Evolutionary conservation across 2,888 invertebrate genomes (phyloP).

Genomic region (Eristalinus sepulchralis): DNA sequence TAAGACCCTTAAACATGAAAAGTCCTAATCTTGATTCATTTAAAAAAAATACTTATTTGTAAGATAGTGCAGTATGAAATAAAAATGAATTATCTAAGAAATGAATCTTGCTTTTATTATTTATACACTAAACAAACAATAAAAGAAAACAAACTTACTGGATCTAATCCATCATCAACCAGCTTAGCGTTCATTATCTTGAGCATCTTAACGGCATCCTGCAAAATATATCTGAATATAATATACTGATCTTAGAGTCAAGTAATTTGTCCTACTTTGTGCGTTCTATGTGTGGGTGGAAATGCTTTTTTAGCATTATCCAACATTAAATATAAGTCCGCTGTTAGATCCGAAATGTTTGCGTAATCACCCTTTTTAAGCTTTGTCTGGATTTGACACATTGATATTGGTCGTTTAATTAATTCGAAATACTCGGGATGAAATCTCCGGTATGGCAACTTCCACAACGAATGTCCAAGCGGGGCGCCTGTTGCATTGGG

Average conservation of each 20-base stretch:
- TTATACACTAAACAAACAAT: background rate
- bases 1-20: no score
- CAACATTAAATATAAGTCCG: conserved; percentile 97
- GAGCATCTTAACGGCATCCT: conserved; percentile 92
- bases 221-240: background rate
- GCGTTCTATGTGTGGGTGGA: conserved; percentile 89
- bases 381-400: conserved; percentile 94
- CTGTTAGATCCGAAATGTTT: conserved; percentile 93
- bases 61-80: no score
- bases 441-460: conserved; percentile 92
- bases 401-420: conserved; percentile 96
- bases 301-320: conserved; percentile 97
- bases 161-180: conserved; percentile 78
- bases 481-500: conserved; percentile 85
- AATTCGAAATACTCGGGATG: conserved; percentile 99
- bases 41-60: no score
- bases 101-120: no score
- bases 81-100: no score
- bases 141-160: conserved; percentile 71
- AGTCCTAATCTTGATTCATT: no score
- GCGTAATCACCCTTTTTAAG: conserved; percentile 91
- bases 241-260: background rate
- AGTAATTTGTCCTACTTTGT: conserved; percentile 83
- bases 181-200: conserved; percentile 92
- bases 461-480: conserved; percentile 96